Base-by-base conservation (phyloP, 1,140 invertebrate genomes). In the Lasioglossum baleicum region DNA sequence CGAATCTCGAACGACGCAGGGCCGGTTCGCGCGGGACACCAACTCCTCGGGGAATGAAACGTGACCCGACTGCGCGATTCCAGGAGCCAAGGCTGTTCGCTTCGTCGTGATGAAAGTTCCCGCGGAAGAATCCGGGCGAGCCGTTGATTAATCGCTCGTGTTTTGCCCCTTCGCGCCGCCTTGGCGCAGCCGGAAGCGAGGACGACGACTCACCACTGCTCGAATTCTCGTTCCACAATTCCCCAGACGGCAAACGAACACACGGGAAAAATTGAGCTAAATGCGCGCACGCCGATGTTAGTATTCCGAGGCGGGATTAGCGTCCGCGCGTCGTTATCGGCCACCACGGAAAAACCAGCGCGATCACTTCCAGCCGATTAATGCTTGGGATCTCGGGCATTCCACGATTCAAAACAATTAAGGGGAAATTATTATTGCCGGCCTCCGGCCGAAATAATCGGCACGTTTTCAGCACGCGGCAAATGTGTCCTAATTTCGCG, bases 31-130 rank as follows among this genome's bases (percentile, higher is more conserved):
- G 75, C 71, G 80, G 70, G 61, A 75, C 82, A 78, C 20, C 15
- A 56, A 67, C 75, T 80, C 76, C 40, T 51, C 58, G 53, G 63
- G 65, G 70, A 81, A 85, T 85, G 81, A 85, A 87, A 80, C 85
- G 85, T 87, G 84, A 85, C 83, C n/a, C 26, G 80, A 75, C 56
- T 84, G 61, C 56, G n/a, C 40, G 66, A 79, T 60, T 40, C 40
- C 58, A 31, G 64, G 61, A 65, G 53, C 66, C 63, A 58, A 80
- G 77, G 67, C 58, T 79, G 56, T n/a, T 31, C 6, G 68, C n/a
- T 48, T 17, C 31, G n/a, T 7, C 2, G 22, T n/a, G 15, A 17
- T 8, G 13, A 51, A 64, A 48, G 15, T 56, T 42, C 13, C 17
- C 15, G 4, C 40, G 22, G 4, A 17, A 61, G 56, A n/a, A 26